These are phyloP conservation scores for Furcula furcula DNA, from an alignment of 2,888 invertebrate species.

Conservation along the genomic window DNA sequence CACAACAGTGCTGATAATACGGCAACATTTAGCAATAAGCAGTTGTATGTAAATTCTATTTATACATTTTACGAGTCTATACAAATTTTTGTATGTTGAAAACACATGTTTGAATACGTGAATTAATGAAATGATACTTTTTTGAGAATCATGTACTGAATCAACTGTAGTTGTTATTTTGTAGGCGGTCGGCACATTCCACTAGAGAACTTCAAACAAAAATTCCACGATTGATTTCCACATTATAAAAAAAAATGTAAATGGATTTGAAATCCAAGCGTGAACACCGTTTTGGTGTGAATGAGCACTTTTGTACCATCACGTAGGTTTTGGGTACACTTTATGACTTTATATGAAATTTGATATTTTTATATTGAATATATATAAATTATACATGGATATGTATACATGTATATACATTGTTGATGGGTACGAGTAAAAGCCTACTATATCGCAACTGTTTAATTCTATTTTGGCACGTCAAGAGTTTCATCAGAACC, in stretches of 20 bases:
- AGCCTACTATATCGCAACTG: conserved; percentile 80
- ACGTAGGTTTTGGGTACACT: conserved; percentile 82
- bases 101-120: conserved; percentile 73
- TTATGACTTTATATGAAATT: conserved; percentile 82
- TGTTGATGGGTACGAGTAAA: conserved; percentile 80
- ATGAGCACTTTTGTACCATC: conserved; percentile 77
- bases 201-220: conserved; percentile 71
- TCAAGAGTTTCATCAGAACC: conserved; percentile 80
- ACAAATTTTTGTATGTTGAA: conserved; percentile 78
- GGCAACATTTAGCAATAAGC: conserved; percentile 79
- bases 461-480: conserved; percentile 81
- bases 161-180: conserved; percentile 75
- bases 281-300: conserved; percentile 72
- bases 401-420: conserved; percentile 82
- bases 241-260: conserved; percentile 71
- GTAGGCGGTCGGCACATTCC: conserved; percentile 81
- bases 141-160: conserved; percentile 80
- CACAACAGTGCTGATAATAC: conserved; percentile 44
- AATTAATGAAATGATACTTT: conserved; percentile 75
- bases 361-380: conserved; percentile 82
- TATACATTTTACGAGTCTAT: conserved; percentile 81
- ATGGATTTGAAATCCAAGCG: conserved; percentile 74
- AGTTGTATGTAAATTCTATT: conserved; percentile 80
- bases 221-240: conserved; percentile 79
- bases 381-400: conserved; percentile 82